These are phyloP conservation scores for Parapsyche elsis DNA, from an alignment of 1,140 invertebrate genomes.

Conservation along the genomic window DNA sequence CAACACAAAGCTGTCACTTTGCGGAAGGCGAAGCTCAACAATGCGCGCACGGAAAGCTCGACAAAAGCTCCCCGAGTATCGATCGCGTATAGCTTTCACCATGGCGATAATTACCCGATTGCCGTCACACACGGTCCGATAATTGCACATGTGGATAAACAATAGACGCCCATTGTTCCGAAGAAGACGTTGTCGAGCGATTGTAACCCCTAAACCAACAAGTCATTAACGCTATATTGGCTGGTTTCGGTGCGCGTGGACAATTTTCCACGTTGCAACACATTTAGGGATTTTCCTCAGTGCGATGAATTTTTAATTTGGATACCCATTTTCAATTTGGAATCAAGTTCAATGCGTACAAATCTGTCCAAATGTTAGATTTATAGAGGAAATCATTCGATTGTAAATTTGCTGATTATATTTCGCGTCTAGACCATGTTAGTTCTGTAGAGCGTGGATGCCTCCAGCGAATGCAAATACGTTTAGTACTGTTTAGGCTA, in stretches of 20 bases:
- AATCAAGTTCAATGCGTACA: too few relatives aligned
- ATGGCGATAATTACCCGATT: not conserved
- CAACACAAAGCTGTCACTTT: not conserved
- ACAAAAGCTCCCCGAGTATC: not conserved
- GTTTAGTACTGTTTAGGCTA: not conserved
- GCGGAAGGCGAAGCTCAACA: not conserved
- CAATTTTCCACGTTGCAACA: not conserved
- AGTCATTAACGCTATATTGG: not conserved
- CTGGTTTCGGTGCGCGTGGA: not conserved
- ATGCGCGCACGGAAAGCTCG: not conserved
- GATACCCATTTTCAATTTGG: too few relatives aligned
- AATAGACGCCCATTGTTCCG: not conserved
- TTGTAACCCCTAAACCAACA: not conserved
- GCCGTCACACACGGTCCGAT: not conserved
- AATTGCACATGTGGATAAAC: constrained; percentile 8
- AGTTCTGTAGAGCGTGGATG: not conserved
- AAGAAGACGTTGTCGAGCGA: not conserved
- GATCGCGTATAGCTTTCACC: not conserved
- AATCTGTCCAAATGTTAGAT: too few relatives aligned
- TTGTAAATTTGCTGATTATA: not conserved
- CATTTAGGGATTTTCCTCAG: not conserved
- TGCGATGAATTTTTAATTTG: too few relatives aligned
- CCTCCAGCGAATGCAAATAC: not conserved
- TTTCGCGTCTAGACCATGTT: not conserved
- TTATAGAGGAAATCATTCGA: too few relatives aligned